Conservation (phyloP, 2,797 vertebrate genomes). For the Chrosomus eos region DNA sequence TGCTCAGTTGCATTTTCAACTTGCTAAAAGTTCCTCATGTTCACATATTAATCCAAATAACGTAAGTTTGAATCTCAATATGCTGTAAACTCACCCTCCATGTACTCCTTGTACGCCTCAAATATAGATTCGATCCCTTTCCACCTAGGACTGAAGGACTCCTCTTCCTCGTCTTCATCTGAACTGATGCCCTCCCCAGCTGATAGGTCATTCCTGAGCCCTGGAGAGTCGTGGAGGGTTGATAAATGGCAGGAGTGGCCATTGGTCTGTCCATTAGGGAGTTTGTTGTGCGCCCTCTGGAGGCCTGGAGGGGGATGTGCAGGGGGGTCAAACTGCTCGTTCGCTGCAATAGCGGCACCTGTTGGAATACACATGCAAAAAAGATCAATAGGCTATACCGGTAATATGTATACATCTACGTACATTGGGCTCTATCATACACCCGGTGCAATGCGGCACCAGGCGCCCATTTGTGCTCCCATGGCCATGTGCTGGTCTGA, state of each 20-base stretch:
- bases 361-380: background rate
- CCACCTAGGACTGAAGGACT: slow-evolving; percentile 83
- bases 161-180: slow-evolving; percentile 68
- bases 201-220: slow-evolving; percentile 72
- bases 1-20: background rate
- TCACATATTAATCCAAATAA: background rate
- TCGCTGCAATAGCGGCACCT: background rate
- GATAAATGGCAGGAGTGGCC: slow-evolving; percentile 69
- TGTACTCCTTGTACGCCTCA: slow-evolving; percentile 96
- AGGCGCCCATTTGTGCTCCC: too few relatives aligned
- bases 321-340: slow-evolving; percentile 60
- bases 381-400: background rate
- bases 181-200: slow-evolving; percentile 80
- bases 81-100: slow-evolving; percentile 83
- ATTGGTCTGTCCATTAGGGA: slow-evolving; percentile 76
- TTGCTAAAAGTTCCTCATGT: background rate
- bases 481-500: too few relatives aligned
- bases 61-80: background rate
- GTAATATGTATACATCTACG: background rate
- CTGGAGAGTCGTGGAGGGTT: slow-evolving; percentile 62
- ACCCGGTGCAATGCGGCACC: too few relatives aligned
- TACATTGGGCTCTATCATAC: too few relatives aligned
- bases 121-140: slow-evolving; percentile 96
- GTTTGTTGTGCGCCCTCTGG: slow-evolving; percentile 77
- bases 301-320: slow-evolving; percentile 95